Evolutionary conservation across 1,140 invertebrate genomes (phyloP).

Genomic region (Drosophila ficusphila): DNA sequence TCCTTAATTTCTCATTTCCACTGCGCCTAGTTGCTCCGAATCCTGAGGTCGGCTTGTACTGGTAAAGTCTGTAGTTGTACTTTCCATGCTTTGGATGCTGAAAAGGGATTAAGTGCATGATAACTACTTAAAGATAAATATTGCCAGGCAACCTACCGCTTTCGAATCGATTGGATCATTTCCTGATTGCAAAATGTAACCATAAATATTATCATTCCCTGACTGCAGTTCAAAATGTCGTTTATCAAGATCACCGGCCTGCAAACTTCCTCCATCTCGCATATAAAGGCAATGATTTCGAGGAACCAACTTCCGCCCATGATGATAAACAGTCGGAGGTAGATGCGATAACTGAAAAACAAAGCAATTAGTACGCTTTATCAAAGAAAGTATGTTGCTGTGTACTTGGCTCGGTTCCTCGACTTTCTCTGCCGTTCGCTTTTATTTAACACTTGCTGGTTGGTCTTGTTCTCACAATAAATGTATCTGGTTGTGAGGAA

Average conservation of each 20-base stretch:
- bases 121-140: background rate
- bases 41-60: background rate
- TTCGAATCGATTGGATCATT: conserved; percentile 15
- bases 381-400: no score
- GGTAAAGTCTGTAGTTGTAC: background rate
- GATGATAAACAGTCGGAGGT: conserved; percentile 88
- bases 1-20: background rate
- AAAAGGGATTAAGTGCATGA: background rate
- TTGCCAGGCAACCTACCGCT: conserved; percentile 25
- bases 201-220: conserved; percentile 86
- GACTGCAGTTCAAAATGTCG: conserved; percentile 80
- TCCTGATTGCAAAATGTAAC: conserved; percentile 84
- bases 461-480: conserved; percentile 85
- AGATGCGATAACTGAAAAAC: conserved; percentile 86
- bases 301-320: conserved; percentile 90
- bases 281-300: conserved; percentile 85
- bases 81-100: conserved; percentile 3
- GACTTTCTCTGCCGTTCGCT: background rate
- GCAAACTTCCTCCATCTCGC: background rate
- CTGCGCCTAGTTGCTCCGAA: background rate
- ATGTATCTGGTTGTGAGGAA: conserved; percentile 86
- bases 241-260: conserved; percentile 78
- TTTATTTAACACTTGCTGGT: background rate
- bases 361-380: conserved; percentile 21
- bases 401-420: conserved; percentile 32